A percentile compares a stretch with the other conserved stretches of the same genome.
Evolutionary conservation across 2,113 vertebrate species (phyloP).

Genomic region (Scalopus aquaticus): DNA sequence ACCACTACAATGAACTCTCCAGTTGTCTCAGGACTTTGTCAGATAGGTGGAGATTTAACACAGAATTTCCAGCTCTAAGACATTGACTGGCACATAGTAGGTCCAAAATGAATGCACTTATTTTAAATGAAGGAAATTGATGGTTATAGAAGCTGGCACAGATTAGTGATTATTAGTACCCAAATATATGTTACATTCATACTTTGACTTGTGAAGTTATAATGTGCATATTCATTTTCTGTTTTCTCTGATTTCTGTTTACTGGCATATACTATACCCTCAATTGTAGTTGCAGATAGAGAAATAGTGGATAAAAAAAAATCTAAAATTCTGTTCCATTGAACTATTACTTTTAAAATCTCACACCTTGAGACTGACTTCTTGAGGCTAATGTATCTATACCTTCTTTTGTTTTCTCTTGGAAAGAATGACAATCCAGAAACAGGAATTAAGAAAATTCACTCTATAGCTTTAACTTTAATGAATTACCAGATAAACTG

Average conservation of each 20-base stretch:
- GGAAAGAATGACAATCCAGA: background rate
- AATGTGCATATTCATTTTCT: background rate
- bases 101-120: background rate
- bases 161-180: background rate
- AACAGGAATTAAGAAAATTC: background rate
- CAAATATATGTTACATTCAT: background rate
- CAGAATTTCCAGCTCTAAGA: background rate
- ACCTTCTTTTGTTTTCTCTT: background rate
- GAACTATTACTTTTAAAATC: background rate
- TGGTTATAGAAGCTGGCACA: background rate
- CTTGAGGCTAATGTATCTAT: background rate
- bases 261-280: background rate
- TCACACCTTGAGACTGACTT: background rate
- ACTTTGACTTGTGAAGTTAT: background rate
- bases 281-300: background rate
- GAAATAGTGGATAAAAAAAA: background rate
- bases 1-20: background rate
- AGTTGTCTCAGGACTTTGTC: background rate
- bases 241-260: background rate
- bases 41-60: background rate
- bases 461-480: background rate
- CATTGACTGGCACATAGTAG: background rate
- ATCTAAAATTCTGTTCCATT: background rate
- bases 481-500: background rate
- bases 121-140: background rate